These are phyloP conservation scores for Camptogramma bilineatum DNA, from an alignment of 2,888 invertebrate genomes.

Conservation along the genomic window DNA sequence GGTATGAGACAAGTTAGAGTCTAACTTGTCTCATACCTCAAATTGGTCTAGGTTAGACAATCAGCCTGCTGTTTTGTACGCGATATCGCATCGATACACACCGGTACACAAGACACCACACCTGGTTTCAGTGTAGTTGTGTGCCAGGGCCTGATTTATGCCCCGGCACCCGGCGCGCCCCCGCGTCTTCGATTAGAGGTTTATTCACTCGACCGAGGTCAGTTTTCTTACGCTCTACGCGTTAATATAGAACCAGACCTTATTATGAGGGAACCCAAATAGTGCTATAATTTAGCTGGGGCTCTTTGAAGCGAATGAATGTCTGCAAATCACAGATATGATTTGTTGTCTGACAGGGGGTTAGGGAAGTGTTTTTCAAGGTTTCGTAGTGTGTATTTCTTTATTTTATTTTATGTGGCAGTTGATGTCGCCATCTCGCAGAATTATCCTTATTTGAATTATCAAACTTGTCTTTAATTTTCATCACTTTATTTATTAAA, in stretches of 20 bases:
- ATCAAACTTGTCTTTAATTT: no score
- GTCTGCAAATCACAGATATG: slow-evolving; percentile 38
- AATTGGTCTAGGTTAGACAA: no score
- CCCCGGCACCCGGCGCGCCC: slow-evolving; percentile 65
- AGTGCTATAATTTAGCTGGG: slow-evolving; percentile 40
- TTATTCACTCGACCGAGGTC: slow-evolving; percentile 82
- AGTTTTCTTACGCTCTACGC: slow-evolving; percentile 73
- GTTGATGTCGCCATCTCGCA: not conserved
- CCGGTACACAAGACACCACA: not conserved
- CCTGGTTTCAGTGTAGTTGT: slow-evolving; percentile 10
- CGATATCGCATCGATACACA: not conserved
- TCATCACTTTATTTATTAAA: no score
- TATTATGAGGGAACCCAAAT: slow-evolving; percentile 62
- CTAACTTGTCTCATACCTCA: no score
- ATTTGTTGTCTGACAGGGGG: slow-evolving; percentile 2
- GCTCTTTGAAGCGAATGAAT: slow-evolving; percentile 28
- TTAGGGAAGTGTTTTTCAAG: not conserved
- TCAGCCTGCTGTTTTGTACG: no score
- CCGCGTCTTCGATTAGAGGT: slow-evolving; percentile 73
- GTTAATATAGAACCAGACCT: slow-evolving; percentile 60
- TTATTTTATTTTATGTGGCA: not conserved
- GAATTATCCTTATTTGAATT: no score
- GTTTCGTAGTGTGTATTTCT: not conserved
- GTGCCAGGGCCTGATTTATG: slow-evolving; percentile 78
- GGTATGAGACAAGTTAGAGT: no score